Evolutionary conservation across 2,113 vertebrate genomes (phyloP).

Genomic region (Taxidea taxus): DNA sequence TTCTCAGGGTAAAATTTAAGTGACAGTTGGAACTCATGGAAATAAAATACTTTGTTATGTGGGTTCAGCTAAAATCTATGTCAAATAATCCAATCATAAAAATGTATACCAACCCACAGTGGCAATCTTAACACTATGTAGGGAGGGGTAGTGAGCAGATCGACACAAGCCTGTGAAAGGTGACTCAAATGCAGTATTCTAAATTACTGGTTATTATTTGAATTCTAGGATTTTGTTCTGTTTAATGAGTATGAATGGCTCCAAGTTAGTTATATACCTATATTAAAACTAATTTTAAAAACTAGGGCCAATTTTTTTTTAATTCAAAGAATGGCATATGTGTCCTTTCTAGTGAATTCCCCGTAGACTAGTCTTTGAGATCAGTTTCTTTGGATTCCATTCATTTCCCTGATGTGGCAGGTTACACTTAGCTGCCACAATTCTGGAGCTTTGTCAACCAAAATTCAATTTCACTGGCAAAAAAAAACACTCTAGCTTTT

Average conservation of each 20-base stretch:
- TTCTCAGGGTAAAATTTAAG: neutral
- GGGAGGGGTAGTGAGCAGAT: neutral
- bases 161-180: neutral
- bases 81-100: neutral
- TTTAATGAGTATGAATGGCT: neutral
- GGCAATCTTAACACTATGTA: neutral
- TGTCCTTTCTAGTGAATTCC: neutral
- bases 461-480: neutral
- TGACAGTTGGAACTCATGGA: neutral
- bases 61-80: neutral
- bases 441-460: neutral
- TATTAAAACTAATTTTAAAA: slow-evolving; percentile 7
- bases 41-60: neutral
- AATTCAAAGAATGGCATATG: neutral
- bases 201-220: neutral
- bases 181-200: neutral
- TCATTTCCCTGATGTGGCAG: neutral
- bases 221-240: neutral
- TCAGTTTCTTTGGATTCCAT: neutral
- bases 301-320: neutral
- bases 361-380: neutral
- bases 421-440: neutral
- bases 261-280: neutral
- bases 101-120: neutral
- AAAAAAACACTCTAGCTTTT: neutral